These are phyloP conservation scores for Cerastoderma edule DNA, from an alignment of 2,888 invertebrate genomes.

Conservation along the genomic window DNA sequence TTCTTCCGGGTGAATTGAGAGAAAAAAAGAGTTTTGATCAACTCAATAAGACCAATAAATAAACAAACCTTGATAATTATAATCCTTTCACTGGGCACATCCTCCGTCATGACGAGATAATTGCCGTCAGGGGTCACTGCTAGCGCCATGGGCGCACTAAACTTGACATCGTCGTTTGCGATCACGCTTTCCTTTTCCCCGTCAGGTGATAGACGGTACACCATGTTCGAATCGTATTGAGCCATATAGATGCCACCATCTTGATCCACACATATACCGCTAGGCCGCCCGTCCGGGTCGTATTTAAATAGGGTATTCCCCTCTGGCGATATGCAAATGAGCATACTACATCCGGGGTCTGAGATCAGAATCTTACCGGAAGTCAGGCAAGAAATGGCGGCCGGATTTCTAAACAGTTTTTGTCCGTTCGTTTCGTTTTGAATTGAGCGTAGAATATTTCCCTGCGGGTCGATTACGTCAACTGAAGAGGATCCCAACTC, in stretches of 20 bases:
- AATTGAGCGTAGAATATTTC: constrained; percentile 56
- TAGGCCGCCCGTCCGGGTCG: constrained; percentile 59
- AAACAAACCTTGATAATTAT: constrained; percentile 52
- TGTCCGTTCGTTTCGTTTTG: constrained; percentile 39
- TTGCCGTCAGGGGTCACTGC: constrained; percentile 44
- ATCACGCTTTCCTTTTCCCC: constrained; percentile 46
- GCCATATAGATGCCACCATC: constrained; percentile 56
- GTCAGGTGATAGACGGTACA: constrained; percentile 40
- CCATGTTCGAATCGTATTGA: constrained; percentile 57
- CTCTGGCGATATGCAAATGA: constrained; percentile 54
- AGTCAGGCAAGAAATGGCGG: constrained; percentile 53
- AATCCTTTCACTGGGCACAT: constrained; percentile 63
- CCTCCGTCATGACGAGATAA: constrained; percentile 59
- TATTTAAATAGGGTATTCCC: constrained; percentile 52
- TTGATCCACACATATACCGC: constrained; percentile 57
- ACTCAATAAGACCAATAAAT: too few species aligned
- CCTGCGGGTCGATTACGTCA: constrained; percentile 60
- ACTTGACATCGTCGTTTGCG: constrained; percentile 40
- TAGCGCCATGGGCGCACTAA: constrained; percentile 59
- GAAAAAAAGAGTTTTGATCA: background rate
- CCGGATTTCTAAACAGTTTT: constrained; percentile 58
- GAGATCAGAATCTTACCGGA: constrained; percentile 59
- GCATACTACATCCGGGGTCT: constrained; percentile 57
- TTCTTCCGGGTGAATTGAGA: background rate
- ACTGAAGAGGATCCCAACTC: constrained; percentile 56